Base-by-base conservation (phyloP, 2,888 invertebrate species). In the Belgica antarctica region DNA sequence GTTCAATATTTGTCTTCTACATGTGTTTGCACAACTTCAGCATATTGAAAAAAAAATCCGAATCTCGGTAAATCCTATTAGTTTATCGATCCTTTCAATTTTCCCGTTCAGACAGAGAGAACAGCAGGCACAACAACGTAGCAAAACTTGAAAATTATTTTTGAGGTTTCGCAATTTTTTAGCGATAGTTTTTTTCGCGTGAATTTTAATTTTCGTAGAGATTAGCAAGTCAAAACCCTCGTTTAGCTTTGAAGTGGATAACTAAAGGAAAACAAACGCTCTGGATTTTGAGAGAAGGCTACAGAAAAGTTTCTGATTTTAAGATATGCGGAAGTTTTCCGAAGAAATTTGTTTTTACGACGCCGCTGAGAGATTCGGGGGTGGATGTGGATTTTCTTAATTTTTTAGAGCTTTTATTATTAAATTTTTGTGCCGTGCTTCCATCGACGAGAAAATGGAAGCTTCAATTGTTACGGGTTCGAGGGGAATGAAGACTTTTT, bases 191-290 rank as follows among this genome's bases (percentile, higher is more conserved):
- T n/a, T n/a, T n/a, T n/a, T n/a, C n/a, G n/a, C n/a, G n/a, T n/a
- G n/a, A n/a, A n/a, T n/a, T n/a, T 31, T 31, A 5, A 12, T 31
- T 52, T 52, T 22, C 2, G n/a, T 22, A 52, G 52, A 52, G 52
- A 52, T 52, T 52, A 52, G 52, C 52, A 52, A 52, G 52, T 52
- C 52, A 52, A 52, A 52, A 8, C 41, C n/a, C n/a, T n/a, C n/a
- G n/a, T 41, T 41, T 12, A 41, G 10, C 41, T 41, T 41, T 2
- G 41, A 3, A 12, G 12, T 31, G 31, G 41, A 12, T 41, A 5
- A 15, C 12, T 4, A 41, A 10, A n/a, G 41, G n/a, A n/a, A 10
- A 41, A 41, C n/a, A 41, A 41, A 41, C 12, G 41, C 12, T 5
- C 15, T 15, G 5, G 41, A 41, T 41, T 41, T n/a, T 5, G n/a